Base-by-base conservation (phyloP, 2,888 invertebrate species). In the Scaptomyza cyrtandrae region DNA sequence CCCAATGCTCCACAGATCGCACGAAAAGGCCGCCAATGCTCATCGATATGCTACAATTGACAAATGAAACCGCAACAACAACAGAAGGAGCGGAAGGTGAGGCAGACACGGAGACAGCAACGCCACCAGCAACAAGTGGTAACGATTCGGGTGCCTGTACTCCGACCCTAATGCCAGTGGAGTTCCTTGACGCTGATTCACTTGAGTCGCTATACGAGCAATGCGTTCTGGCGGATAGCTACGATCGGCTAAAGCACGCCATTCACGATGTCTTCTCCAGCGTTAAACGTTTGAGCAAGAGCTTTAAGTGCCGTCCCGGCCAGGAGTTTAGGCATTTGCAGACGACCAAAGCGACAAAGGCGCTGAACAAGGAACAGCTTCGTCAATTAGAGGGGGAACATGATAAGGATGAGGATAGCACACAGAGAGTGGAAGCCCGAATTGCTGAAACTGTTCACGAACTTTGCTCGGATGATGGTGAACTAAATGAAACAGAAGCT, bases 321-420 rank as follows among this genome's bases (percentile, higher is more conserved):
- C 72, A 85, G 9, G 82, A 90, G 55, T 89, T 93, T 13, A 93
- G 93, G 65, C 93, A 93, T 39, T 91, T 94, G 70, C 91, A 94
- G 19, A 93, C 93, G 19, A 93, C 93, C 46, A 93, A 93, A 83
- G 93, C 94, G 11, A 93, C 93, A n/a, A 93, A 88, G 78, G 93
- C 94, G 73, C 91, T 94, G 1, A 95, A 94, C 82, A 96, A 96
- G 89, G 96, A 96, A 91, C 95, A 95, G 72, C 93, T 95, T n/a
- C 93, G 95, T 56, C 94, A 95, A 7, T 92, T 96, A 63, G 96
- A 96, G 90, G 95, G 95, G 55, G 97, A 98, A 90, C 94, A 95
- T 74, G 98, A 98, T 83, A 98, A 98, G 92, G 98, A 98, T 89
- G 95, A 96, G 84, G 97, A 98, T 87, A 95, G 96, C 84, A 94